Percentiles rank a stretch among this genome's conserved stretches.
Conservation (phyloP, 2,797 vertebrate species). For the Crax fasciolata region DNA sequence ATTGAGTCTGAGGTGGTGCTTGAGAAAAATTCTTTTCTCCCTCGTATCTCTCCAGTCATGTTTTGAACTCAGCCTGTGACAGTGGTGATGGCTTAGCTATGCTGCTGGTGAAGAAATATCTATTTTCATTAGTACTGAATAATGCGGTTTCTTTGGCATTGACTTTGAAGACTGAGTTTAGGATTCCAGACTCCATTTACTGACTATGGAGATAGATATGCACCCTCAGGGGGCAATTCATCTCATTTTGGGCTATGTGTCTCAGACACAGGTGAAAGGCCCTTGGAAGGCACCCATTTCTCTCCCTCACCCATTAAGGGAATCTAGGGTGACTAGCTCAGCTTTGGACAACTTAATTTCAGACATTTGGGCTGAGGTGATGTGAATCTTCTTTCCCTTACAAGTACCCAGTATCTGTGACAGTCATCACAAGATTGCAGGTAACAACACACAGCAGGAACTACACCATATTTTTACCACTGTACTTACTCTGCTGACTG, state of each 20-base stretch:
- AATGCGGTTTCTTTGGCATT: background rate
- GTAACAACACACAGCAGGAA: background rate
- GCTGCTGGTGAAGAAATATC: background rate
- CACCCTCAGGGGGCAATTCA: background rate
- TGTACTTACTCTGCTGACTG: background rate
- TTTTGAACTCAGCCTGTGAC: background rate
- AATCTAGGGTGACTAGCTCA: background rate
- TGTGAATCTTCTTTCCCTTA: background rate
- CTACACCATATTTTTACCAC: background rate
- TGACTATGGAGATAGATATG: background rate
- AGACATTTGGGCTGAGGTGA: background rate
- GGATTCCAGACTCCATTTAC: background rate
- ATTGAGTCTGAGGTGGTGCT: background rate
- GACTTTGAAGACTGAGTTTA: background rate
- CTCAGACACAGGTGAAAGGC: background rate
- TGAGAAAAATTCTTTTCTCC: background rate
- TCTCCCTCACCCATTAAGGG: background rate
- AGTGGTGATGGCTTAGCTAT: background rate
- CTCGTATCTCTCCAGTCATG: background rate
- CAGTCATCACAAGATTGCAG: background rate
- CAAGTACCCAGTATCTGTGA: background rate
- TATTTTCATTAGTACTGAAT: background rate
- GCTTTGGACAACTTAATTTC: background rate
- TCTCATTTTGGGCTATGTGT: background rate
- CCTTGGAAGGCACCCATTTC: background rate